Evolutionary conservation across 1,140 invertebrate species (phyloP).

Genomic region (Brachionus manjavacas): DNA sequence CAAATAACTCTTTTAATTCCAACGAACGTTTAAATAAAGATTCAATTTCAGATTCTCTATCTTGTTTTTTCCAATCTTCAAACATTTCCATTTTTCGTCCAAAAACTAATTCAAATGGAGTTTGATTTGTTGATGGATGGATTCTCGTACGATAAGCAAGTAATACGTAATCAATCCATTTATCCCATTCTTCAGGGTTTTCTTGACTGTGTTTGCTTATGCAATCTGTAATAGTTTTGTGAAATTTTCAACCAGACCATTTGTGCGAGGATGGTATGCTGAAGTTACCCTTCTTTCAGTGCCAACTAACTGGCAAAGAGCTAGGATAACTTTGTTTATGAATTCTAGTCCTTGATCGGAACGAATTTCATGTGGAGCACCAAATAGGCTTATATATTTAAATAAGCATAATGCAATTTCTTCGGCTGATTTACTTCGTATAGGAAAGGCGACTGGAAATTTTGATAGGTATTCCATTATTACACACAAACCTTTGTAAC

Average conservation of each 20-base stretch:
- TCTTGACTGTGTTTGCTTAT: neutral
- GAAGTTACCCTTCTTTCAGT: neutral
- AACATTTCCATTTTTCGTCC: slow-evolving; percentile 46
- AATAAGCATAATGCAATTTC: too few relatives aligned
- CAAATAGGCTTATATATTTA: too few relatives aligned
- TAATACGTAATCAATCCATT: slow-evolving; percentile 42
- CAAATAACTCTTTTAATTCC: too few relatives aligned
- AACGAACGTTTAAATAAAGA: too few relatives aligned
- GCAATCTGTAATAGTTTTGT: neutral
- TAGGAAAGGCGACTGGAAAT: too few relatives aligned
- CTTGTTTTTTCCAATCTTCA: neutral
- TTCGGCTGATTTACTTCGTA: too few relatives aligned
- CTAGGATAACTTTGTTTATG: neutral
- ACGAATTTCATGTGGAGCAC: neutral
- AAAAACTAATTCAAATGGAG: slow-evolving; percentile 48
- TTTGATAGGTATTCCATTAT: too few relatives aligned
- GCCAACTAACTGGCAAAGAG: neutral
- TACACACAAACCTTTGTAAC: too few relatives aligned
- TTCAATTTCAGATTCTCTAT: neutral
- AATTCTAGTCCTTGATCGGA: neutral
- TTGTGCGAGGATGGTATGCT: neutral
- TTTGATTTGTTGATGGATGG: slow-evolving; percentile 46
- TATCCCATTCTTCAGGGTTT: neutral
- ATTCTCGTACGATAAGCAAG: slow-evolving; percentile 48
- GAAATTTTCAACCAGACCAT: neutral